These are phyloP conservation scores for Temnothorax longispinosus DNA, from an alignment of 1,140 invertebrate species.

Conservation along the genomic window DNA sequence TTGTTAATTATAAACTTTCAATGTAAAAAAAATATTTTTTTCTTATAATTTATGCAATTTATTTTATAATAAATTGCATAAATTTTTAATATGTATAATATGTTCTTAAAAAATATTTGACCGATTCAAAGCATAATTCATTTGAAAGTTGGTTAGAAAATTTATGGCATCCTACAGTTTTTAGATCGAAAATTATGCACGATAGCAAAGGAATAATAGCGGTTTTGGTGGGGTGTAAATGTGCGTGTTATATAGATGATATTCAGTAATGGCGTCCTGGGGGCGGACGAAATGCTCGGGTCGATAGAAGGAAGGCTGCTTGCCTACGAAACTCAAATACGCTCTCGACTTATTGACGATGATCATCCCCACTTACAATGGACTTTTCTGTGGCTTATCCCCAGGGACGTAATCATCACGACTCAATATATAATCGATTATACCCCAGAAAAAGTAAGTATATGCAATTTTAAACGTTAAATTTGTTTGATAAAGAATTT, in stretches of 20 bases:
- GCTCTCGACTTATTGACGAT: constrained; percentile 64
- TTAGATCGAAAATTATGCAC: constrained; percentile 64
- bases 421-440: constrained; percentile 3
- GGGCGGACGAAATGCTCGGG: constrained; percentile 73
- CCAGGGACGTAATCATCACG: constrained; percentile 60
- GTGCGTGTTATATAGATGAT: constrained; percentile 44
- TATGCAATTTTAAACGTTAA: background rate
- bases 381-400: constrained; percentile 53
- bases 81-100: background rate
- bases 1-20: background rate
- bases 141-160: background rate
- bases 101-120: background rate
- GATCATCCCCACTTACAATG: constrained; percentile 53
- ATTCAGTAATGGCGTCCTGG: constrained; percentile 79
- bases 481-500: background rate
- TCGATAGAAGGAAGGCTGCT: constrained; percentile 80
- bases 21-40: background rate
- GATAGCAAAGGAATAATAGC: constrained; percentile 46
- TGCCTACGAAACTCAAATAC: constrained; percentile 77
- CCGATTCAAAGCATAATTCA: background rate
- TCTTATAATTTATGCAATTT: constrained; percentile 17
- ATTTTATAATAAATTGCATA: background rate
- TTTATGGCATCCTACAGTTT: constrained; percentile 47
- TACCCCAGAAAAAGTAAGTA: constrained; percentile 2
- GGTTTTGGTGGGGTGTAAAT: constrained; percentile 41